Conservation (phyloP, 2,797 vertebrate genomes). For the Phataginus tetradactyla region DNA sequence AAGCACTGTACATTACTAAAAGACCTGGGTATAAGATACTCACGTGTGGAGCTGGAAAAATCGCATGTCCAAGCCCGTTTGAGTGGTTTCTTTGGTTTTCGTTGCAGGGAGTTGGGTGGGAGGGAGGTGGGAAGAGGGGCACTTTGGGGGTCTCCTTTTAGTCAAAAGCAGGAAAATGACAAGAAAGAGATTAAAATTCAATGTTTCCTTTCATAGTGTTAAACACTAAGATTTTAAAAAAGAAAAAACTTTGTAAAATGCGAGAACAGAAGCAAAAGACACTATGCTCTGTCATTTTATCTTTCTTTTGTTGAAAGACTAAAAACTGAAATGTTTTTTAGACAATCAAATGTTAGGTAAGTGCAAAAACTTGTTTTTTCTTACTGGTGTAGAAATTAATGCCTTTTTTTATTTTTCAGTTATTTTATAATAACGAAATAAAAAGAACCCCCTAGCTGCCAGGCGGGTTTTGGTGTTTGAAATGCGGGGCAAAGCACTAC, state of each 20-base stretch:
- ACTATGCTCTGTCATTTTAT: slow-evolving; percentile 89
- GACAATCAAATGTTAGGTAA: slow-evolving; percentile 91
- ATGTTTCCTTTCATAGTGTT: slow-evolving; percentile 87
- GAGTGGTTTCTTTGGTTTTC: slow-evolving; percentile 85
- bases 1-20: slow-evolving; percentile 88
- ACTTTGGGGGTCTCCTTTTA: slow-evolving; percentile 83
- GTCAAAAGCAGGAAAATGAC: slow-evolving; percentile 81
- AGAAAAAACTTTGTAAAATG: slow-evolving; percentile 84
- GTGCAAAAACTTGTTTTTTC: slow-evolving; percentile 89
- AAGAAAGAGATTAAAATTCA: slow-evolving; percentile 83
- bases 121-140: slow-evolving; percentile 70
- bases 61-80: slow-evolving; percentile 84
- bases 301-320: slow-evolving; percentile 91
- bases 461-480: slow-evolving; percentile 86
- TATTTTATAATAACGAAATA: slow-evolving; percentile 88
- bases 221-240: slow-evolving; percentile 89
- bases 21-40: slow-evolving; percentile 88
- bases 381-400: slow-evolving; percentile 90
- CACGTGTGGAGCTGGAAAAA: slow-evolving; percentile 84
- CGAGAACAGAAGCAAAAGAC: slow-evolving; percentile 86
- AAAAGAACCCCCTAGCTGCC: slow-evolving; percentile 82
- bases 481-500: slow-evolving; percentile 93
- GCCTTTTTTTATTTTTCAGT: slow-evolving; percentile 89
- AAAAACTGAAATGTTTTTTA: slow-evolving; percentile 88
- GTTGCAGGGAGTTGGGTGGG: slow-evolving; percentile 72